These are phyloP conservation scores for Drosophila prostipennis DNA, from an alignment of 2,888 invertebrate species.

Conservation along the genomic window DNA sequence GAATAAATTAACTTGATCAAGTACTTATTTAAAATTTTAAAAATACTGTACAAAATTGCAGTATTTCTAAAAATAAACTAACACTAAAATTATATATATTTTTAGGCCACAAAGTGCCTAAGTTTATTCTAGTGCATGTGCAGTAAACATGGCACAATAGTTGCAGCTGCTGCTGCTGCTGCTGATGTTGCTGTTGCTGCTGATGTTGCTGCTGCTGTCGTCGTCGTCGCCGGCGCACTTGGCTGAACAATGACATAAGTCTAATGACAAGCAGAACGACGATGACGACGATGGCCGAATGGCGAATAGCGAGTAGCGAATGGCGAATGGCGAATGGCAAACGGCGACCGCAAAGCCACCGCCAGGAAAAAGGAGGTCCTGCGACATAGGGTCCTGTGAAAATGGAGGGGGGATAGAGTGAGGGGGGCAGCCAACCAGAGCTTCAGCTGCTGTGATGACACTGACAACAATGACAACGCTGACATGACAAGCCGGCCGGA, in stretches of 20 bases:
- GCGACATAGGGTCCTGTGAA: not conserved
- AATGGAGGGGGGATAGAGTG: not conserved
- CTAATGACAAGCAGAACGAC: conserved; percentile 61
- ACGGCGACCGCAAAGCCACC: conserved; percentile 31
- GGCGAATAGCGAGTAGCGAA: conserved; percentile 11
- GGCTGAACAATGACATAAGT: conserved; percentile 66
- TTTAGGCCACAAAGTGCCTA: too few species aligned
- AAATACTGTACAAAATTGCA: too few species aligned
- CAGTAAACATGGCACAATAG: conserved; percentile 55
- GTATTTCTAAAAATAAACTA: too few species aligned
- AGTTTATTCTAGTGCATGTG: not conserved
- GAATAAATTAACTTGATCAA: too few species aligned
- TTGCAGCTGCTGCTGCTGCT: conserved; percentile 22
- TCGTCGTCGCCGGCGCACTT: conserved; percentile 54
- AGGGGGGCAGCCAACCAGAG: conserved; percentile 6
- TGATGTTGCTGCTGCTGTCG: conserved; percentile 4
- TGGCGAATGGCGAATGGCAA: conserved; percentile 4
- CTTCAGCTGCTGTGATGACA: conserved; percentile 54
- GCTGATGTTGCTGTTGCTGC: conserved; percentile 2
- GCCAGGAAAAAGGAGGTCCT: conserved; percentile 15
- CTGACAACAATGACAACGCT: conserved; percentile 61
- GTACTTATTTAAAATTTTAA: too few species aligned
- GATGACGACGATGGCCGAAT: conserved; percentile 41
- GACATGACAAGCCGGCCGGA: conserved; percentile 49
- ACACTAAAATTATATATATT: too few species aligned